Evolutionary conservation across 30 jellyfish, hydroid and myxozoan species (phyloP), one percentile per base, ranked within the genome.

Genomic region (Aurelia sp.): DNA sequence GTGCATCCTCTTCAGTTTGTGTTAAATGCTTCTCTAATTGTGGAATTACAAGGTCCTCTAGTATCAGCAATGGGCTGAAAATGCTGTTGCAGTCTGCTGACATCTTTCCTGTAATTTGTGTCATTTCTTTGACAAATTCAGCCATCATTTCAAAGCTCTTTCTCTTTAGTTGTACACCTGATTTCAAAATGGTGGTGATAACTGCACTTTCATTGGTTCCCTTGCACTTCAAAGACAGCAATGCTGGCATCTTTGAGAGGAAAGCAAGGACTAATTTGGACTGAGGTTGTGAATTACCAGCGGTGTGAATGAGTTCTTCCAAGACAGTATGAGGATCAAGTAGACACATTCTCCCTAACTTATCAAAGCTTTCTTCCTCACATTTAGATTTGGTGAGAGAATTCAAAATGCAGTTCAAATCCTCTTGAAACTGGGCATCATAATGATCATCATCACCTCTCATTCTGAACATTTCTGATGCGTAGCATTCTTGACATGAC

Each of bases 231-330:
- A 81, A 58, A 9, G 59, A 40, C 17, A 68, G 65, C 27, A 81
- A 19, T 10, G 79, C 67, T 5, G 19, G 27, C 67, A 66, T n/a
- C 40, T 24, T 47, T 12, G 47, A 52, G 1, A 81, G 33, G 52
- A 81, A 81, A 63, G 24, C 50, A 20, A 81, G 75, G 53, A 68
- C 74, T 10, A 72, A 61, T 48, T 30, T 68, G 50, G 84, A 24
- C 68, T 53, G 61, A 0, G 80, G 83, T 4, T 52, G 31, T 41
- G 91, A 81, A 18, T 48, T 65, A 50, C 15, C 10, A 15, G 80
- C 91, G 1, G 78, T 67, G n/a, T n/a, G 17, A 5, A 81, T n/a
- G 7, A 81, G 78, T 41, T 81, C 84, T 27, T 19, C 27, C 10
- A 81, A 30, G 9, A 72, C 72, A 53, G 70, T 78, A 53, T 8